A percentile compares a stretch with the other conserved stretches of the same genome.
phyloP scores from a whole-genome alignment of 2,113 vertebrate genomes.

The Epinephelus moara region DNA sequence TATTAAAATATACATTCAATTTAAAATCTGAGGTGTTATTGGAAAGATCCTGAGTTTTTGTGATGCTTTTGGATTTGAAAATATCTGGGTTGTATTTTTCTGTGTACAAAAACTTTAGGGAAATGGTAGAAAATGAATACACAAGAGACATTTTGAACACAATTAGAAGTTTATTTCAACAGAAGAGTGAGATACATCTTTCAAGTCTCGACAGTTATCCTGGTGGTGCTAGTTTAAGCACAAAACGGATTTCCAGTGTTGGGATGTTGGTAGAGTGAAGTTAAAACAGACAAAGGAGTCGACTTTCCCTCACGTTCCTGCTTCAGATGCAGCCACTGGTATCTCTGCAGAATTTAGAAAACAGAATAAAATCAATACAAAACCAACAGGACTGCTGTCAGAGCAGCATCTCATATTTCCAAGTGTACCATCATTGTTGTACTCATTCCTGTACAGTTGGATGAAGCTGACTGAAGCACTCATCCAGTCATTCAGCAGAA shows the following conservation, averaged over 20 bases:
- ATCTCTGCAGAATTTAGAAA: slow-evolving; percentile 25
- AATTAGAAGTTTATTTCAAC: slow-evolving; percentile 42
- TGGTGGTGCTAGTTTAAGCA: not conserved
- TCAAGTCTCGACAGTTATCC: not conserved
- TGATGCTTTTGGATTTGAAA: not conserved
- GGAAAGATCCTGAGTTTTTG: not conserved
- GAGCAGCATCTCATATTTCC: not conserved
- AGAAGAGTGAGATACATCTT: not conserved
- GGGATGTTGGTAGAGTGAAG: slow-evolving; percentile 48
- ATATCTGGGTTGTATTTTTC: not conserved
- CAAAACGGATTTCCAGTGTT: not conserved
- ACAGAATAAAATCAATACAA: not conserved
- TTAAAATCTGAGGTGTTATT: not conserved
- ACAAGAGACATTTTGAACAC: not conserved
- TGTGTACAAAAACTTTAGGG: not conserved
- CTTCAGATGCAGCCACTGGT: not conserved
- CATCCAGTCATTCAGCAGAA: slow-evolving; percentile 30
- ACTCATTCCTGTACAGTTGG: slow-evolving; percentile 47
- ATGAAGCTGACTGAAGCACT: slow-evolving; percentile 13
- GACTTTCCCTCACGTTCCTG: not conserved
- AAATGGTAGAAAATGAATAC: not conserved
- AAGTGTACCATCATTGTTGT: slow-evolving; percentile 24
- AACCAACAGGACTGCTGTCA: not conserved
- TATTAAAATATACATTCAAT: slow-evolving; percentile 55
- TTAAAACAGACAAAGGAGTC: not conserved